phyloP scores from a whole-genome alignment of 2,797 vertebrate genomes.

The Bradypodion ventrale region DNA sequence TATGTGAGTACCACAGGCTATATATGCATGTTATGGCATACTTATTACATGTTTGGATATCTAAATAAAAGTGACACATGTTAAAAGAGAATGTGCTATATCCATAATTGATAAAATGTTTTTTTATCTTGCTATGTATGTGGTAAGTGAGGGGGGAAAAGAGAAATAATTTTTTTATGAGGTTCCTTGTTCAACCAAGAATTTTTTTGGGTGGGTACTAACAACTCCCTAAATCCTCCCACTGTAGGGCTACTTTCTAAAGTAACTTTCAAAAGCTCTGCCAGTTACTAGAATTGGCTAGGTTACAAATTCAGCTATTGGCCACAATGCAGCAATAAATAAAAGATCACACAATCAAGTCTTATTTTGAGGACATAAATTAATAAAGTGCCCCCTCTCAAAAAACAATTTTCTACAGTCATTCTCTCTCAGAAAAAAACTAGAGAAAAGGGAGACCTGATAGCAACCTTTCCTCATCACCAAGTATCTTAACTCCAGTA shows the following conservation, averaged over 20 bases:
- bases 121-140: neutral
- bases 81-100: neutral
- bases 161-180: neutral
- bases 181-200: neutral
- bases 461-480: constrained; percentile 59
- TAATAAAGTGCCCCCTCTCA: constrained; percentile 65
- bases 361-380: constrained; percentile 61
- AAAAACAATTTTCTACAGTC: constrained; percentile 69
- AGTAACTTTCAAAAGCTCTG: too few relatives aligned
- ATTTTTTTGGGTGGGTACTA: too few relatives aligned
- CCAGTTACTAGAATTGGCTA: constrained; percentile 44
- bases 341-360: constrained; percentile 55
- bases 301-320: constrained; percentile 52
- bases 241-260: too few relatives aligned
- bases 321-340: constrained; percentile 49
- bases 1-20: neutral
- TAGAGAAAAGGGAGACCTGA: constrained; percentile 43
- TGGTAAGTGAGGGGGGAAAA: too few relatives aligned
- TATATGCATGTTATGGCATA: too few relatives aligned
- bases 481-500: constrained; percentile 62
- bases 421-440: constrained; percentile 66
- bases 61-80: neutral
- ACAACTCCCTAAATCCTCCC: too few relatives aligned
- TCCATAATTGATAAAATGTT: neutral
- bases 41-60: neutral